Evolutionary conservation across 2,797 vertebrate species (phyloP).

Genomic region (Characodon lateralis): DNA sequence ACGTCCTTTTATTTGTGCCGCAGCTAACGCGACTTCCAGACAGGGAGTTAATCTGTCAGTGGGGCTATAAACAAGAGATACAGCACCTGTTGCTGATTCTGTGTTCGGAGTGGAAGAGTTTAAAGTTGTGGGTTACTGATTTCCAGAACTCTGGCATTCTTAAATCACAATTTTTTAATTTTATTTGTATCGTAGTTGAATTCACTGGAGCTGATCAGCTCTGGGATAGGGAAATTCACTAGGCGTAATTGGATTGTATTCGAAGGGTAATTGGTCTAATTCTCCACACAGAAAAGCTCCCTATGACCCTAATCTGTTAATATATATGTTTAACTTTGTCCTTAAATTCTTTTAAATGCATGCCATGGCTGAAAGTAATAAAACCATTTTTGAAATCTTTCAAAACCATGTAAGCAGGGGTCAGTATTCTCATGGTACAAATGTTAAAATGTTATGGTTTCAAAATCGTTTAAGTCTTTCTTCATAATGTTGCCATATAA

Average conservation of each 20-base stretch:
- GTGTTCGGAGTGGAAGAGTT: conserved; percentile 2
- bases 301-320: conserved; percentile 8
- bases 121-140: conserved; percentile 10
- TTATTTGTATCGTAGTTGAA: background rate
- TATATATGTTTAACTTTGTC: background rate
- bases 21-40: conserved; percentile 20
- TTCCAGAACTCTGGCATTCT: background rate
- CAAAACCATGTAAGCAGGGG: background rate
- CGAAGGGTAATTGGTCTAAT: background rate
- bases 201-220: background rate
- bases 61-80: conserved; percentile 60
- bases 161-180: background rate
- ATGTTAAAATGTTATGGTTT: background rate
- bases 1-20: conserved; percentile 37
- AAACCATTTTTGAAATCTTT: background rate
- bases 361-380: background rate
- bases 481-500: background rate
- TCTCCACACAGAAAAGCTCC: background rate
- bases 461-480: background rate
- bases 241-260: conserved; percentile 28
- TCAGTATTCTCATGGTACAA: background rate
- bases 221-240: background rate
- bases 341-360: background rate
- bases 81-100: conserved; percentile 63
- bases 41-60: conserved; percentile 43